Base-by-base conservation (phyloP, 2,113 vertebrate species). In the Mystacornis crossleyi region DNA sequence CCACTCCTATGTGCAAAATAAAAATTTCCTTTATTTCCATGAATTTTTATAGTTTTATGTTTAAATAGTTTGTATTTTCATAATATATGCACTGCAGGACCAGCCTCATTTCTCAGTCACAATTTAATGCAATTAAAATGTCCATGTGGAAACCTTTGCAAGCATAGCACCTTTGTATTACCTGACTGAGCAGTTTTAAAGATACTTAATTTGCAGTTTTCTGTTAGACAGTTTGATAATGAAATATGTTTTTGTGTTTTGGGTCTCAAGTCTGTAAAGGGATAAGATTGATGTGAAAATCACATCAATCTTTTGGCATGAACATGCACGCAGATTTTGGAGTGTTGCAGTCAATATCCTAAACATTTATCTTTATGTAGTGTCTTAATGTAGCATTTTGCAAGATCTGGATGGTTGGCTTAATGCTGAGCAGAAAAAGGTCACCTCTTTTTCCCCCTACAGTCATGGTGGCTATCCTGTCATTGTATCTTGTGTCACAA, bases 61-160 rank as follows among this genome's bases (percentile, higher is more conserved):
- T 97, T 97, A 97, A 94, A 96, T 97, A 40, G 71, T 97, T 97
- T 97, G 33, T 96, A 98, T 98, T 98, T 98, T 97, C 98, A 98
- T 98, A 98, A 98, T 98, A 96, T 97, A 98, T 98, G 98, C 98
- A 96, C 94, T 96, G 88, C 80, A 97, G 97, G 95, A 96, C 87
- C 88, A 96, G 85, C 78, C 96, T 98, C 97, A 98, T 98, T 98
- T 98, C 97, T 97, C 97, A 98, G 98, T 98, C 98, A 95, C 95
- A 97, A 97, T 95, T 97, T 98, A 98, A 98, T 98, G 97, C 81
- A 98, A 98, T 98, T 98, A 98, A 98, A 97, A 98, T 93, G 94
- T 95, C 95, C 95, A 43, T 97, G 81, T 96, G 73, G 70, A 97
- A 98, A 97, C 86, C 95, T 98, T 97, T 98, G 98, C 98, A 98